Evolutionary conservation across 2,888 invertebrate genomes (phyloP).

Genomic region (Mamestra brassicae): DNA sequence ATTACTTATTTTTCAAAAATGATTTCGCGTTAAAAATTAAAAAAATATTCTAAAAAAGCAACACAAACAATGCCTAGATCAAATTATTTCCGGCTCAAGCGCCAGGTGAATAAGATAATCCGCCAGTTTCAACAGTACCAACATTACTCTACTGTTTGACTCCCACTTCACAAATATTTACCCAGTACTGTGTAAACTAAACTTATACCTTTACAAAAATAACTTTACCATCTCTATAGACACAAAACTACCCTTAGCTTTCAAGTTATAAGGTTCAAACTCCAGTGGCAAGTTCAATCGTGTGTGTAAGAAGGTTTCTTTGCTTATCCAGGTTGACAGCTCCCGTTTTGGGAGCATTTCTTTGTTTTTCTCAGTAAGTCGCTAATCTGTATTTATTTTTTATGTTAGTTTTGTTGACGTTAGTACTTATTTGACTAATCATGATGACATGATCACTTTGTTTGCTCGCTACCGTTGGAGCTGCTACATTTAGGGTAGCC

Average conservation of each 20-base stretch:
- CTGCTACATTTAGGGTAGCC: background rate
- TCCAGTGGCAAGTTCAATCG: constrained; percentile 22
- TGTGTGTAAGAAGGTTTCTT: constrained; percentile 49
- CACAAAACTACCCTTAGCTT: constrained; percentile 25
- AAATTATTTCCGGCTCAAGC: constrained; percentile 72
- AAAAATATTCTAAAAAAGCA: constrained; percentile 13
- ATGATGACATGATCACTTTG: constrained; percentile 52
- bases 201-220: constrained; percentile 69
- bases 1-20: too few species aligned
- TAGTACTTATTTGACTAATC: constrained; percentile 58
- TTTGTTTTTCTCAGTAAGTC: constrained; percentile 81
- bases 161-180: constrained; percentile 84
- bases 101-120: constrained; percentile 80
- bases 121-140: constrained; percentile 73
- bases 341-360: constrained; percentile 80
- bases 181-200: constrained; percentile 80
- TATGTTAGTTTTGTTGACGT: constrained; percentile 55
- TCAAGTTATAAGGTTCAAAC: constrained; percentile 49
- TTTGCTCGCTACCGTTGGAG: constrained; percentile 48
- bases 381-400: constrained; percentile 80
- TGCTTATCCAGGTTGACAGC: constrained; percentile 76
- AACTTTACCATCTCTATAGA: constrained; percentile 57
- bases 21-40: too few species aligned
- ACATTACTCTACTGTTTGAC: constrained; percentile 81
- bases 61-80: constrained; percentile 53